A percentile compares a stretch with the other conserved stretches of the same genome.
Evolutionary conservation across 1,140 invertebrate genomes (phyloP).

Genomic region (Saccostrea glomerata): DNA sequence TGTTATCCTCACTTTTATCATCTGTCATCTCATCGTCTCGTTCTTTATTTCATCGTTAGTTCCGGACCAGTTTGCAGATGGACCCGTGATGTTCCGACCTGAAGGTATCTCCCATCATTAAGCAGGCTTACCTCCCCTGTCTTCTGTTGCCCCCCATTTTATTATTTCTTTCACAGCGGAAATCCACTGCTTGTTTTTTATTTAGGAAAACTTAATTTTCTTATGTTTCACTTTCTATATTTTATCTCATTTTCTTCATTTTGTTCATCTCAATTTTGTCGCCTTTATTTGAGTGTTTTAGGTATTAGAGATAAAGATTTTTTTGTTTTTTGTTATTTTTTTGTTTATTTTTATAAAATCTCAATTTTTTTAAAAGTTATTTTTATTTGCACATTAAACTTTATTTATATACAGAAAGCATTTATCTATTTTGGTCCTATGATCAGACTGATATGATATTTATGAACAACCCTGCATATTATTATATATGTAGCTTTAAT

Average conservation of each 20-base stretch:
- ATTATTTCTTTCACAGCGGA: background rate
- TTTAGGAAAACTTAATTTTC: background rate
- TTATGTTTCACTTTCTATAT: background rate
- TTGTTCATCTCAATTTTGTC: background rate
- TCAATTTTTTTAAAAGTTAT: background rate
- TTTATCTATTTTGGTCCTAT: background rate
- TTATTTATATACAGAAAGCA: background rate
- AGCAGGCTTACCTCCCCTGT: too few species aligned
- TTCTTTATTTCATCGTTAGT: conserved; percentile 54
- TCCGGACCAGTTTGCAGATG: conserved; percentile 68
- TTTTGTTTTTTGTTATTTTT: background rate
- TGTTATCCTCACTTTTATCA: background rate
- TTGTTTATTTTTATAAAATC: background rate
- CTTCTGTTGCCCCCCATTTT: background rate
- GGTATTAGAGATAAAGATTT: background rate
- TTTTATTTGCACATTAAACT: background rate
- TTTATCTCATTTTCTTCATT: background rate
- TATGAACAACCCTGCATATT: background rate
- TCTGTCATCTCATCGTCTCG: conserved; percentile 34
- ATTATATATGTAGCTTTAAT: background rate
- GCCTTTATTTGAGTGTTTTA: background rate
- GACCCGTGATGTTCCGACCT: conserved; percentile 53
- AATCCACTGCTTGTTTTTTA: background rate
- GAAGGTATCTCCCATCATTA: conserved; percentile 48
- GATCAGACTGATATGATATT: background rate